Evolutionary conservation across 2,888 invertebrate species (phyloP), one percentile per base, ranked within the genome.

Genomic region (Hyppa rectilinea): DNA sequence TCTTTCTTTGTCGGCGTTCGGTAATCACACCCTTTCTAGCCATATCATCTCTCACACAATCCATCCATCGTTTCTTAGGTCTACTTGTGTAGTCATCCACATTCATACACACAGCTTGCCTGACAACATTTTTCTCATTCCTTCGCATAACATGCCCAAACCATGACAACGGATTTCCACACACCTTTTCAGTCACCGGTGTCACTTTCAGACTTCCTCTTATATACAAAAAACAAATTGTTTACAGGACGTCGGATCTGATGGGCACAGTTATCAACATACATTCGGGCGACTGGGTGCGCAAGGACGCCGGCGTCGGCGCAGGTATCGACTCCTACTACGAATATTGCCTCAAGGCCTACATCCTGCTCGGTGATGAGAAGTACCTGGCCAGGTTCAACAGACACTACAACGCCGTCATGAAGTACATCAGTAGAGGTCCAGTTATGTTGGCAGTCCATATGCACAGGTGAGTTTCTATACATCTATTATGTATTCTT

Each of bases 321-420:
- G 99, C 99, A 20, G 99, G 99, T 36, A 99, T 99, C 84, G 99
- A 99, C 94, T 99, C 99, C 0, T 99, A 99, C 93, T 99, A 99
- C 90, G 99, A 99, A 93, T 99, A 99, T 93, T 98, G 99, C 80
- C 96, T 99, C 40, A 99, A 99, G 93, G 99, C 99, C 0, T 99
- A 99, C 93, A 98, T 99, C 81, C 96, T 99, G 66, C 96, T 99
- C 7, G 98, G 98, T 0, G 99, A 99, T 90, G 98, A 99, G 87
- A 98, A 98, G 82, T 99, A 99, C 92, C 96, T 99, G 83, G 98
- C 98, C 55, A 96, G 99, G 80, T 99, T 99, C 92, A 99, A 99
- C 87, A 97, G 98, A 88, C 99, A 99, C 94, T 99, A 99, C 94
- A 98, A 98, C 86, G 99, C 99, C 1, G 97, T 99, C 61, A 99